phyloP scores from a whole-genome alignment of 2,797 vertebrate genomes.

The Champsocephalus gunnari region DNA sequence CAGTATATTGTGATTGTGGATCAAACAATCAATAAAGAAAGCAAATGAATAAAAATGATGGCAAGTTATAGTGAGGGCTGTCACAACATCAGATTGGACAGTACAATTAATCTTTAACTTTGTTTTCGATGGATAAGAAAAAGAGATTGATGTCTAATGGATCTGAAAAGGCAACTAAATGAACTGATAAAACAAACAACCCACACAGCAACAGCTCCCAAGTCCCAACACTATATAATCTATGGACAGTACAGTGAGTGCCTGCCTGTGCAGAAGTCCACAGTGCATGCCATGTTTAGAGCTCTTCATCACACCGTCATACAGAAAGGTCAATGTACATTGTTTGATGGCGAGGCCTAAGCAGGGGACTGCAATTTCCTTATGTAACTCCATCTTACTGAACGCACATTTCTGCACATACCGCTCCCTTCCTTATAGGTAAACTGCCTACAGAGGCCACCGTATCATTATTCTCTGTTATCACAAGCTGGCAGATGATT shows the following conservation, averaged over 20 bases:
- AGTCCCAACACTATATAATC: too few relatives aligned
- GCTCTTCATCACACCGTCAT: not conserved
- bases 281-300: not conserved
- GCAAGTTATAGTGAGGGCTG: not conserved
- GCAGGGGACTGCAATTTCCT: slow-evolving; percentile 18
- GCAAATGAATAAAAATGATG: not conserved
- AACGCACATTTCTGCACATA: slow-evolving; percentile 17
- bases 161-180: too few relatives aligned
- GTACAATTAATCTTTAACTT: too few relatives aligned
- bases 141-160: too few relatives aligned
- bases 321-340: not conserved
- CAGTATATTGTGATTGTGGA: too few relatives aligned
- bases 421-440: slow-evolving; percentile 9
- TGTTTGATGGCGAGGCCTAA: not conserved
- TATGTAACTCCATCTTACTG: slow-evolving; percentile 21
- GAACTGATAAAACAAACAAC: too few relatives aligned
- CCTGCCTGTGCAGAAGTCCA: not conserved
- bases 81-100: too few relatives aligned
- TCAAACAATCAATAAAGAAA: not conserved
- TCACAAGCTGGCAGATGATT: slow-evolving; percentile 49
- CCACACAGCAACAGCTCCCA: too few relatives aligned
- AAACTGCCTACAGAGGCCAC: slow-evolving; percentile 22
- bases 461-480: slow-evolving; percentile 25
- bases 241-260: too few relatives aligned
- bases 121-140: too few relatives aligned